Base-by-base conservation (phyloP, 2,797 vertebrate species). In the Channallabes apus region DNA sequence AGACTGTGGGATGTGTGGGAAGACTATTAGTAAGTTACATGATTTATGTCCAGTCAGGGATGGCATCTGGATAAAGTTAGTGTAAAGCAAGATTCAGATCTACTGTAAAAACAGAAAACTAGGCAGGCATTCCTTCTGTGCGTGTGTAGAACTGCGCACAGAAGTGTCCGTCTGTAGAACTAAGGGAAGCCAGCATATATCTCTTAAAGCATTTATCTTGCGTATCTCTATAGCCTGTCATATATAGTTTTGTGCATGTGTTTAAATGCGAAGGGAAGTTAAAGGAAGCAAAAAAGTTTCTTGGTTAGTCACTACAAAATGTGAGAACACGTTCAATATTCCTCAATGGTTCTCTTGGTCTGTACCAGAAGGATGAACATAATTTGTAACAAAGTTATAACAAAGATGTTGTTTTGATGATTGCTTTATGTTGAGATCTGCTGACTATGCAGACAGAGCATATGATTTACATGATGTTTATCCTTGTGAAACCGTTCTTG, bases 1-100 rank as follows among this genome's bases (percentile, higher is more conserved):
- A 32, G 82, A 84, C 82, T 68, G 79, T 69, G n/a, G 75, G 38
- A 32, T 79, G 12, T 54, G 51, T 54, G 51, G 51, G 51, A 73
- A 79, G 32, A 38, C 32, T 76, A 18, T 6, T 32, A 35, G 82
- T 76, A 80, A 86, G 89, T 88, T 84, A 88, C 88, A 87, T 89
- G 89, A 90, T 87, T 88, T 81, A 84, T 88, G 86, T 72, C 76
- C 77, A 81, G 82, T 83, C 81, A 69, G 84, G 76, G 69, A 83
- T 86, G 85, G 85, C 86, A 87, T 87, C 84, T 87, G 88, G 87
- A 87, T 90, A 87, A 89, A 86, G 86, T 89, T 89, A 88, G 84
- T 87, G 82, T 75, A 84, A 75, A 88, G 86, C 80, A 80, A 88
- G 90, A 88, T 90, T 88, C 88, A 82, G 85, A 89, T 88, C 86